Conservation (phyloP, 2,888 invertebrate genomes). For the Tupiocoris notatus region DNA sequence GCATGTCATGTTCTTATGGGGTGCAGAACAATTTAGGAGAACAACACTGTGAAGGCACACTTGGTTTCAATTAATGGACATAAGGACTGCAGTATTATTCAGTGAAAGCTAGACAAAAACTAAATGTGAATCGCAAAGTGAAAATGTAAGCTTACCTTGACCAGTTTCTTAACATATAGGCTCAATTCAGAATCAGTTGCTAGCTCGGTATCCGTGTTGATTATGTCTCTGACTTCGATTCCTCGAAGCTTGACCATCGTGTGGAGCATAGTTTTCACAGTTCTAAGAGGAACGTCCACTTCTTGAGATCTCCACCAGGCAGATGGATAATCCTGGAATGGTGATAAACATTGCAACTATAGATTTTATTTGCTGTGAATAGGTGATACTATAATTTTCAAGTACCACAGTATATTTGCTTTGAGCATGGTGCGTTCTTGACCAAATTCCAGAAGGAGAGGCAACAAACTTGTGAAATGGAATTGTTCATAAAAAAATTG, state of each 20-base stretch:
- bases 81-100: no score
- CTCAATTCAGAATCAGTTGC: constrained; percentile 77
- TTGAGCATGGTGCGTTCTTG: no score
- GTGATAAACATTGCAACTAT: neutral
- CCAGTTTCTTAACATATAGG: constrained; percentile 76
- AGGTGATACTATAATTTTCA: no score
- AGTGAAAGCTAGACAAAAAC: no score
- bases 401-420: no score
- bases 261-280: constrained; percentile 91
- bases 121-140: no score
- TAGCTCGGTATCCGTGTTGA: constrained; percentile 61
- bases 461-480: no score
- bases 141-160: constrained; percentile 53
- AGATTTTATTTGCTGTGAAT: no score
- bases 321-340: constrained; percentile 68
- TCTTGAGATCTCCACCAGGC: constrained; percentile 82
- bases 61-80: neutral
- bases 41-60: neutral
- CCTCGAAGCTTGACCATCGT: constrained; percentile 88
- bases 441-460: no score
- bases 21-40: no score
- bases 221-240: constrained; percentile 72
- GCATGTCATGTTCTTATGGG: no score
- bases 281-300: constrained; percentile 80
- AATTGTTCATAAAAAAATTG: no score